A percentile compares a stretch with the other conserved stretches of the same genome.
These are phyloP conservation scores for Hedychridium roseum DNA, from an alignment of 2,888 invertebrate genomes.

Conservation along the genomic window DNA sequence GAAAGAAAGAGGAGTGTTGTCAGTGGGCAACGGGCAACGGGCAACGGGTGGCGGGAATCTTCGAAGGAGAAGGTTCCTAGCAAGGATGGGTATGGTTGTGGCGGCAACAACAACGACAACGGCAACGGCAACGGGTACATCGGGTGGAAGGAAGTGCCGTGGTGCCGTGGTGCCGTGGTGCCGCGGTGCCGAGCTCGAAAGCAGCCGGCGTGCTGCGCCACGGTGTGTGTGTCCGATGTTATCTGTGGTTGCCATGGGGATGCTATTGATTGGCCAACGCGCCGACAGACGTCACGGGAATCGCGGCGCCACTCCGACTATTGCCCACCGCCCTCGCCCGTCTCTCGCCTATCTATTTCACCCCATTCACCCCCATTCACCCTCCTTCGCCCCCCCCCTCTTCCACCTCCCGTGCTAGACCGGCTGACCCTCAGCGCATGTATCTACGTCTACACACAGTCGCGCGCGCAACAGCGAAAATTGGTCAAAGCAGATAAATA, in stretches of 20 bases:
- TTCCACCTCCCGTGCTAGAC: conserved; percentile 15
- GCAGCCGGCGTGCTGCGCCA: conserved; percentile 43
- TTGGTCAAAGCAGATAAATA: too few relatives aligned
- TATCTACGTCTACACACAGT: too few relatives aligned
- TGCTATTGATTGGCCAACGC: conserved; percentile 64
- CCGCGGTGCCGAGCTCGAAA: too few relatives aligned
- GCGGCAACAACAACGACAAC: too few relatives aligned
- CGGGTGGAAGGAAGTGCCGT: conserved; percentile 37
- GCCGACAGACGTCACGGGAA: conserved; percentile 67
- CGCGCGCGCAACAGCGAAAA: too few relatives aligned
- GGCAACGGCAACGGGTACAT: conserved; percentile 26
- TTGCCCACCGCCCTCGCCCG: conserved; percentile 64
- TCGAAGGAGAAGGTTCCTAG: conserved; percentile 28
- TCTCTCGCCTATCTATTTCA: conserved; percentile 28
- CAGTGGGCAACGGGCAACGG: conserved; percentile 5
- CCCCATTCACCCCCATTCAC: conserved; percentile 34
- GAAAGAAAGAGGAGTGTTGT: not conserved
- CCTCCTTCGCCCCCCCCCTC: conserved; percentile 24
- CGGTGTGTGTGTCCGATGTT: conserved; percentile 63
- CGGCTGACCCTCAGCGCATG: too few relatives aligned
- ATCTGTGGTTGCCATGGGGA: conserved; percentile 65
- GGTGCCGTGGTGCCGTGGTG: too few relatives aligned
- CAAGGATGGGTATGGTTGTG: too few relatives aligned
- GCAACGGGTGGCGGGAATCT: conserved; percentile 22
- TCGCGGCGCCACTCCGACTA: conserved; percentile 67